Evolutionary conservation across 1,140 invertebrate species (phyloP).

Genomic region (Tetragnatha versicolor): DNA sequence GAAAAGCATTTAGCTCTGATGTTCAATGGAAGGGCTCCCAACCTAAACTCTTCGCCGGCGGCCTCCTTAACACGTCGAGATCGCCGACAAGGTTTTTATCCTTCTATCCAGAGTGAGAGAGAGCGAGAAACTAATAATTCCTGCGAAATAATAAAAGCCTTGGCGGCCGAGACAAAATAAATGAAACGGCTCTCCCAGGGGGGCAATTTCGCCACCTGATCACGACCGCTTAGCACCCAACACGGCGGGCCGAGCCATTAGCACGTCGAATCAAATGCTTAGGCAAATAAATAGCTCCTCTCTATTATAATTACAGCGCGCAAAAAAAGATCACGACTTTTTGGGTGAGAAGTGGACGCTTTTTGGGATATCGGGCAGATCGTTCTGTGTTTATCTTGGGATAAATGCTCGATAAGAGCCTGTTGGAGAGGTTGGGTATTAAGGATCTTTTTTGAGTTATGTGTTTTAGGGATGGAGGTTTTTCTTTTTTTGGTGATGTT

Average conservation of each 20-base stretch:
- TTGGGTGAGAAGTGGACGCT: conserved; percentile 29
- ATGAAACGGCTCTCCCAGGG: not conserved
- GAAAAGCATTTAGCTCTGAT: not conserved
- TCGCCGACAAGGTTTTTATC: conserved; percentile 25
- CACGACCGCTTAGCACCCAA: conserved; percentile 22
- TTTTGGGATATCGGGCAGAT: conserved; percentile 25
- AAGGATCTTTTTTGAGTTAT: conserved; percentile 33
- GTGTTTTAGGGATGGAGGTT: not conserved
- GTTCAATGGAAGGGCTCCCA: not conserved
- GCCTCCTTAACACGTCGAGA: conserved; percentile 17
- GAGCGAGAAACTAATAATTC: not conserved
- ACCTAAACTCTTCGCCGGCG: not conserved
- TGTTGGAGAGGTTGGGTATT: conserved; percentile 21
- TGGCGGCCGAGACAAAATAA: not conserved
- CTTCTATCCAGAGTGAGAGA: not conserved
- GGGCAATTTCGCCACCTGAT: conserved; percentile 12
- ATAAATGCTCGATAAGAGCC: conserved; percentile 39
- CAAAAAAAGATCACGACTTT: conserved; percentile 34
- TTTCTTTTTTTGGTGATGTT: too few relatives aligned
- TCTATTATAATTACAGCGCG: conserved; percentile 48
- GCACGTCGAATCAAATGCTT: conserved; percentile 42
- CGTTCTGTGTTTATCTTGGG: conserved; percentile 47
- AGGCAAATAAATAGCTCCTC: conserved; percentile 46
- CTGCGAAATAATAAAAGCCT: conserved; percentile 19
- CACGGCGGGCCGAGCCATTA: conserved; percentile 18